A percentile compares a stretch with the other conserved stretches of the same genome.
Evolutionary conservation across 2,797 vertebrate genomes (phyloP).

Genomic region (Echiichthys vipera): DNA sequence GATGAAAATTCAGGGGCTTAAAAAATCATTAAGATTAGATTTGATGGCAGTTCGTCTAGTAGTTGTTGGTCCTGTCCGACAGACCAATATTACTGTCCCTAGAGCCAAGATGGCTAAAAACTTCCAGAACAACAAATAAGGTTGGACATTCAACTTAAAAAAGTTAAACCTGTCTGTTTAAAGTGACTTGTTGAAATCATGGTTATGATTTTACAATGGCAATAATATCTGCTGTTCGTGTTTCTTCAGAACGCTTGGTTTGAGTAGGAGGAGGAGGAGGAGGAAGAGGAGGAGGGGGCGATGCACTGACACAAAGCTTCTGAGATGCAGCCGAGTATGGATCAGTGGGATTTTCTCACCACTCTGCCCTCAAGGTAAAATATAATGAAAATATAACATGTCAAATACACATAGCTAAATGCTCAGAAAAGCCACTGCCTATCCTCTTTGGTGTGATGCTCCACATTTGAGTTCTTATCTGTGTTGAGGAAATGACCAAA

Average conservation of each 20-base stretch:
- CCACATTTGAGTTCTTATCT: conserved; percentile 52
- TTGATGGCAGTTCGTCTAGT: not conserved
- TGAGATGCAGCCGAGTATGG: conserved; percentile 21
- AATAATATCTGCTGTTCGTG: not conserved
- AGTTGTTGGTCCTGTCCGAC: not conserved
- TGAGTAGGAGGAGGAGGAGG: not conserved
- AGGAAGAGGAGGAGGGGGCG: not conserved
- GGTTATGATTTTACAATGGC: not conserved
- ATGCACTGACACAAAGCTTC: conserved; percentile 15
- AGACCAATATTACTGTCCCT: not conserved
- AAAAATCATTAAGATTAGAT: not conserved
- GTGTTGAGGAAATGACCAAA: conserved; percentile 61
- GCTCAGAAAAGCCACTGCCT: conserved; percentile 42
- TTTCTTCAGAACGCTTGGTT: not conserved
- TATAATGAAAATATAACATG: conserved; percentile 43
- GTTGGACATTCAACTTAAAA: not conserved
- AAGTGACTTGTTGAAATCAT: not conserved
- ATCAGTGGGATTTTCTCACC: conserved; percentile 35
- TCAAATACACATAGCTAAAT: conserved; percentile 49
- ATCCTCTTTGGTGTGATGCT: conserved; percentile 31
- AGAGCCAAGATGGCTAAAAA: not conserved
- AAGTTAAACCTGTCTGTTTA: not conserved
- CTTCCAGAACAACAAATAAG: not conserved
- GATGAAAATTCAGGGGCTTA: not conserved
- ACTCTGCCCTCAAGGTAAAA: conserved; percentile 48